phyloP scores from a whole-genome alignment of 2,888 invertebrate genomes.

The Eupithecia subumbrata region DNA sequence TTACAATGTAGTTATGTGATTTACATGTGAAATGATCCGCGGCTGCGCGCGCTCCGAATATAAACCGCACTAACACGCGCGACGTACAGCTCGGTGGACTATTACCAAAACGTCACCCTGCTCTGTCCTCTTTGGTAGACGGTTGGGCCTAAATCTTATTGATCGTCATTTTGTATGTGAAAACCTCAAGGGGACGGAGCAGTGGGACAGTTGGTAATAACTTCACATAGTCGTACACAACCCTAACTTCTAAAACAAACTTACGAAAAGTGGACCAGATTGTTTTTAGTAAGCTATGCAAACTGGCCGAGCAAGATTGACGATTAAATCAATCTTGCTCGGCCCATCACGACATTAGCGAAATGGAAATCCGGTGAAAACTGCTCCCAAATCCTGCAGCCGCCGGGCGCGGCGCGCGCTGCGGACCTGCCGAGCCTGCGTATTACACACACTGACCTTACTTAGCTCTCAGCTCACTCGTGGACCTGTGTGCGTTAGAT shows the following conservation, averaged over 20 bases:
- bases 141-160: not conserved
- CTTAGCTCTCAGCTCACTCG: not conserved
- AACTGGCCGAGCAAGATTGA: not conserved
- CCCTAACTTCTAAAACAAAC: not conserved
- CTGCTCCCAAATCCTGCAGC: slow-evolving; percentile 25
- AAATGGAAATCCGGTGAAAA: slow-evolving; percentile 12
- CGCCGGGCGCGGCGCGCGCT: not conserved
- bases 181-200: not conserved
- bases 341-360: no score
- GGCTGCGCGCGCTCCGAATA: slow-evolving; percentile 17
- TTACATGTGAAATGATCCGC: slow-evolving; percentile 25
- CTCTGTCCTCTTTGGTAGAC: not conserved
- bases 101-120: not conserved
- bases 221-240: not conserved
- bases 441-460: slow-evolving; percentile 11
- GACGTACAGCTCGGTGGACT: not conserved
- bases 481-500: not conserved
- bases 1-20: slow-evolving; percentile 9
- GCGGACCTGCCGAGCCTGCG: not conserved
- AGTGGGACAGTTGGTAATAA: not conserved
- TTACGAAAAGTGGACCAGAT: not conserved
- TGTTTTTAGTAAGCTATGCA: not conserved
- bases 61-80: slow-evolving; percentile 11
- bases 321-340: no score
- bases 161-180: not conserved